Conservation (phyloP, 1,140 invertebrate genomes). For the Popillia japonica region DNA sequence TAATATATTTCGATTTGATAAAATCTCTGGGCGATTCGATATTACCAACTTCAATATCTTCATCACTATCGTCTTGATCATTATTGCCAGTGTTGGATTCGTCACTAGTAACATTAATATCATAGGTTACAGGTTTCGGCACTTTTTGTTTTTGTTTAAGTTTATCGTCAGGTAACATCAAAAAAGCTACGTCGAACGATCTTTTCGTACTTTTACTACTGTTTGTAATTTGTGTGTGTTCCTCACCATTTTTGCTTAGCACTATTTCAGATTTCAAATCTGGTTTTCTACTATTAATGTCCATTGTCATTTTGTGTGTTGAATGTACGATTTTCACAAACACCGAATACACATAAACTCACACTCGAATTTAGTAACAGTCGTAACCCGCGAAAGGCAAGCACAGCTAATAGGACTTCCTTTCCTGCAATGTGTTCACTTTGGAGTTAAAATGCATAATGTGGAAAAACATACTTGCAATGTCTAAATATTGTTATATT, state of each 20-base stretch:
- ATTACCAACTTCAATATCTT: conserved; percentile 65
- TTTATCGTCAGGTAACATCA: conserved; percentile 86
- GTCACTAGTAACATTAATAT: conserved; percentile 50
- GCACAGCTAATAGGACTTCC: background rate
- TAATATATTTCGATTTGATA: conserved; percentile 52
- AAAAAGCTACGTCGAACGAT: conserved; percentile 87
- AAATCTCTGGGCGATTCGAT: conserved; percentile 61
- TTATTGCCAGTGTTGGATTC: conserved; percentile 51
- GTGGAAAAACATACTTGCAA: conserved; percentile 57
- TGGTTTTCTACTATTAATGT: conserved; percentile 53
- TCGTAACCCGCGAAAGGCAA: background rate
- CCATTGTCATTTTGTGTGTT: conserved; percentile 50
- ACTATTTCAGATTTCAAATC: conserved; percentile 54
- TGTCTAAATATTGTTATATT: conserved; percentile 60
- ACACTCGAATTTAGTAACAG: background rate
- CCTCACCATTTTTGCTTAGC: conserved; percentile 45
- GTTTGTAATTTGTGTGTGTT: conserved; percentile 52
- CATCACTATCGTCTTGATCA: conserved; percentile 52
- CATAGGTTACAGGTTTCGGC: conserved; percentile 1
- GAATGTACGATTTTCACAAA: conserved; percentile 27
- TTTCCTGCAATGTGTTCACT: conserved; percentile 45
- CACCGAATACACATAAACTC: conserved; percentile 35
- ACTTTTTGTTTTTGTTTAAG: conserved; percentile 69
- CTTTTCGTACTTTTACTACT: conserved; percentile 66
- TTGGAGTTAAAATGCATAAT: conserved; percentile 54